phyloP scores from a whole-genome alignment of 2,113 vertebrate species.

The Scalopus aquaticus region DNA sequence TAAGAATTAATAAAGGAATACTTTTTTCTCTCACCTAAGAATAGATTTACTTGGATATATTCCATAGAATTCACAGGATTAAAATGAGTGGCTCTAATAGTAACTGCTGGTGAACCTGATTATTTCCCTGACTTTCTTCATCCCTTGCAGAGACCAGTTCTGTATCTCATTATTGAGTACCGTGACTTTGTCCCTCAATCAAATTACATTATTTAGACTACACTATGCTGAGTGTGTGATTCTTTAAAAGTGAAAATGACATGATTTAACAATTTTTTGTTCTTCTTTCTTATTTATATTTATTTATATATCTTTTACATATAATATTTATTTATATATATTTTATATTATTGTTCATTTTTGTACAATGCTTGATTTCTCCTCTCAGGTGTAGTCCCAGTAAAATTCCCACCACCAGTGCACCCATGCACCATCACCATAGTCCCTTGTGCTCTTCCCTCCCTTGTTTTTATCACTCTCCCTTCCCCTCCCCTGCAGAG shows the following conservation, averaged over 20 bases:
- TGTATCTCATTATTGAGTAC: background rate
- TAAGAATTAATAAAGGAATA: background rate
- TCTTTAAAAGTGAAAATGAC: slow-evolving; percentile 7
- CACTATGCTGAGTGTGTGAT: background rate
- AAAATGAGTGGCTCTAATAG: background rate
- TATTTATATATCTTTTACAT: no score
- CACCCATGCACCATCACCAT: no score
- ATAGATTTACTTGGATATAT: background rate
- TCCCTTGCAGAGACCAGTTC: background rate
- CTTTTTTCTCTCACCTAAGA: background rate
- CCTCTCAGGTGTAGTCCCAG: no score
- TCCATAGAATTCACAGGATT: slow-evolving; percentile 2
- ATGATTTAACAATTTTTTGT: background rate
- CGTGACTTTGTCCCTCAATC: background rate
- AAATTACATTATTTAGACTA: background rate
- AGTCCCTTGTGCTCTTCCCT: no score
- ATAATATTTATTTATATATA: no score
- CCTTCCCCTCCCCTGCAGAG: no score
- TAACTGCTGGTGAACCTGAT: background rate
- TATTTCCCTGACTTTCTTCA: background rate
- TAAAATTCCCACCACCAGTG: no score
- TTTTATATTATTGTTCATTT: no score
- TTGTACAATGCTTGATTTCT: no score
- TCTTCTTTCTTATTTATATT: no score
- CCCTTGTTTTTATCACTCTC: no score